Evolutionary conservation across 2,113 vertebrate species (phyloP).

Genomic region (Mesitornis unicolor): DNA sequence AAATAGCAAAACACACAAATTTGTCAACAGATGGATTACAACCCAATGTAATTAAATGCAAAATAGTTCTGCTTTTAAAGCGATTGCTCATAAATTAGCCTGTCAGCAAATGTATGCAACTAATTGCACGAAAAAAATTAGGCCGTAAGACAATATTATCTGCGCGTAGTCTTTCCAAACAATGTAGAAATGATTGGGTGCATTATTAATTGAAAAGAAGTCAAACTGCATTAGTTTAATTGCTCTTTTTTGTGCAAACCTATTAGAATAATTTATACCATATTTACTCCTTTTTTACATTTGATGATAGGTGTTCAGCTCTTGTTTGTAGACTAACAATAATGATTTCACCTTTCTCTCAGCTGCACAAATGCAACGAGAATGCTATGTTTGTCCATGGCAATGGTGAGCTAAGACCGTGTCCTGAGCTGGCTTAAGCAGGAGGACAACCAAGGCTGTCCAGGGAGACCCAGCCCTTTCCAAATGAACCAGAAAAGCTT

Average conservation of each 20-base stretch:
- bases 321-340: conserved; percentile 55
- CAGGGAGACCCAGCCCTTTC: not conserved
- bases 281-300: conserved; percentile 63
- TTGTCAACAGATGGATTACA: conserved; percentile 75
- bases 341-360: conserved; percentile 36
- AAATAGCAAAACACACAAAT: conserved; percentile 69
- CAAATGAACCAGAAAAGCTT: not conserved
- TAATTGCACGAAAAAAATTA: conserved; percentile 68
- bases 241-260: conserved; percentile 60
- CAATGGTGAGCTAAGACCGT: not conserved
- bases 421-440: not conserved
- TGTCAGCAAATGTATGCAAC: conserved; percentile 69
- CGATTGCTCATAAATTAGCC: conserved; percentile 71
- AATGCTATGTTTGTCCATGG: not conserved
- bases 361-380: not conserved
- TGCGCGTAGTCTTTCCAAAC: conserved; percentile 62
- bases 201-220: conserved; percentile 68
- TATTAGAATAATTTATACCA: conserved; percentile 66
- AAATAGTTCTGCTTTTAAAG: conserved; percentile 72
- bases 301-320: conserved; percentile 66
- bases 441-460: not conserved
- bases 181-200: conserved; percentile 57
- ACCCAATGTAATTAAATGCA: conserved; percentile 68
- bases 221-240: conserved; percentile 67
- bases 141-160: conserved; percentile 56